Evolutionary conservation across 1,140 invertebrate species (phyloP).

Genomic region (Drepana arcuata): DNA sequence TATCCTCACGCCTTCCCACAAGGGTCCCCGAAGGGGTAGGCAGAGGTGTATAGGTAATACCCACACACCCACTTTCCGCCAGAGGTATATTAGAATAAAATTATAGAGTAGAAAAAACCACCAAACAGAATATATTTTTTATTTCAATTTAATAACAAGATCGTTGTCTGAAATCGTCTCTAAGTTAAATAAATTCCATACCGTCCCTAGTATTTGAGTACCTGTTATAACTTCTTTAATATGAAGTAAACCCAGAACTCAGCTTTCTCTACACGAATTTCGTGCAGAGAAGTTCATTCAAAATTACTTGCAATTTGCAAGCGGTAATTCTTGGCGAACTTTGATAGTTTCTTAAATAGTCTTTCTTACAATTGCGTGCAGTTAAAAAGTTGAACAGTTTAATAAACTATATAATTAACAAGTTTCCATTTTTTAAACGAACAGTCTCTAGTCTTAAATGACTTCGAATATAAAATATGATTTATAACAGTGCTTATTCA

Average conservation of each 20-base stretch:
- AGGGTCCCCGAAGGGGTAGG: no score
- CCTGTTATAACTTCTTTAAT: constrained; percentile 15
- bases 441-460: no score
- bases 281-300: constrained; percentile 20
- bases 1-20: no score
- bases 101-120: no score
- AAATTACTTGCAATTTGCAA: constrained; percentile 21
- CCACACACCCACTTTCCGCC: no score
- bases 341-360: constrained; percentile 24
- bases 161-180: neutral
- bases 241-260: constrained; percentile 13
- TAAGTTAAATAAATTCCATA: neutral
- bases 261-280: constrained; percentile 20
- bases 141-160: neutral
- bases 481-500: no score
- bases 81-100: no score
- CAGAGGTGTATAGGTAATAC: no score
- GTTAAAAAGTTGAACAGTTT: constrained; percentile 15
- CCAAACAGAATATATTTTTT: no score
- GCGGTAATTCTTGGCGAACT: constrained; percentile 17
- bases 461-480: no score
- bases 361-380: constrained; percentile 18
- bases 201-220: constrained; percentile 3
- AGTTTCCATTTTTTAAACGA: neutral
- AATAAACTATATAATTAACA: constrained; percentile 7